phyloP scores from a whole-genome alignment of 1,140 invertebrate species.

The Procambarus clarkii region DNA sequence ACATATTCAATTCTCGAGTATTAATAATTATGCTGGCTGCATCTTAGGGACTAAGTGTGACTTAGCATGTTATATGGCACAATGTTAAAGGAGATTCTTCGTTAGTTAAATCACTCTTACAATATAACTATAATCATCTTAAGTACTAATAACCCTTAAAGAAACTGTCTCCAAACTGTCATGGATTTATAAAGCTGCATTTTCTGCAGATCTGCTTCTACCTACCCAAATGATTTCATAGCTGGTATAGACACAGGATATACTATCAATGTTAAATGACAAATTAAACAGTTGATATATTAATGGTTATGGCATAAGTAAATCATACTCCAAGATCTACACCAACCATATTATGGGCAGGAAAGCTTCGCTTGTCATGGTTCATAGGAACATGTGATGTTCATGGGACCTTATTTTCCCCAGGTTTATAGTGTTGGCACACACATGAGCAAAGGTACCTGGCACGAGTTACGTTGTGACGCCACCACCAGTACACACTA shows the following conservation, averaged over 20 bases:
- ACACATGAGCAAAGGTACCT: slow-evolving; percentile 67
- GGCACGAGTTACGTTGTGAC: slow-evolving; percentile 58
- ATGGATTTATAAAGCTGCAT: slow-evolving; percentile 68
- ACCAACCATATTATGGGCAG: slow-evolving; percentile 12
- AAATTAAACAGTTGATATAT: slow-evolving; percentile 2
- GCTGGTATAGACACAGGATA: background rate
- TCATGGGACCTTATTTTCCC: slow-evolving; percentile 49
- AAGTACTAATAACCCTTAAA: slow-evolving; percentile 69
- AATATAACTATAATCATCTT: slow-evolving; percentile 62
- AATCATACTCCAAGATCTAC: background rate
- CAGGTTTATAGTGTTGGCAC: slow-evolving; percentile 56
- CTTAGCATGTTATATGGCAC: slow-evolving; percentile 71
- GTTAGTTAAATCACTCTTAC: slow-evolving; percentile 70
- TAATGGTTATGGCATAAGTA: background rate
- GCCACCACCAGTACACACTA: slow-evolving; percentile 63
- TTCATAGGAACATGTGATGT: slow-evolving; percentile 68
- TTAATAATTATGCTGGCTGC: slow-evolving; percentile 70
- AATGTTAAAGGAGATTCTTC: slow-evolving; percentile 70
- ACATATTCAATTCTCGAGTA: slow-evolving; percentile 67
- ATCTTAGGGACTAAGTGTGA: slow-evolving; percentile 69
- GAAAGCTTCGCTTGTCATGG: slow-evolving; percentile 67
- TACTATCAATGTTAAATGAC: background rate
- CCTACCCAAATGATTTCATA: slow-evolving; percentile 8
- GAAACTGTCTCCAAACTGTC: slow-evolving; percentile 68
- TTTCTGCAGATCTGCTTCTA: slow-evolving; percentile 56